phyloP scores from a whole-genome alignment of 2,113 vertebrate species.

The Lagopus leucura region DNA sequence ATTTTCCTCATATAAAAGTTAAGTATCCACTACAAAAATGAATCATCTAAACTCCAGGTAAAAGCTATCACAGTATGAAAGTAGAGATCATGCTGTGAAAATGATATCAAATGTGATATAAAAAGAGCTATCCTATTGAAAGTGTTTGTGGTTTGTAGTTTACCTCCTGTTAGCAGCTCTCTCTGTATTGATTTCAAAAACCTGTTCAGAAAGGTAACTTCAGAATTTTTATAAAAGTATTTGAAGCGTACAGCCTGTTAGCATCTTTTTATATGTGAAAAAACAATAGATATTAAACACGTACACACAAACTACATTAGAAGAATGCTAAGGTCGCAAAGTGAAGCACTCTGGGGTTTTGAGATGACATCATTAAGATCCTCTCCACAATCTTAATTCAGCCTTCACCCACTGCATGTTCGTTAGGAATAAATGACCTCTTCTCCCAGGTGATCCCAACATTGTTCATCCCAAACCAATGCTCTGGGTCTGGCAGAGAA shows the following conservation, averaged over 20 bases:
- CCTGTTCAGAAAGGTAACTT: conserved; percentile 73
- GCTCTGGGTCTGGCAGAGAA: background rate
- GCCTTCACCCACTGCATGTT: background rate
- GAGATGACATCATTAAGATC: background rate
- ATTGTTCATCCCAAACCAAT: background rate
- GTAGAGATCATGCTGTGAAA: conserved; percentile 78
- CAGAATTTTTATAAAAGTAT: conserved; percentile 50
- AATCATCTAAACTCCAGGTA: conserved; percentile 79
- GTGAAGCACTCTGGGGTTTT: background rate
- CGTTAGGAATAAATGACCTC: background rate
- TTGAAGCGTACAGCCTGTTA: conserved; percentile 48
- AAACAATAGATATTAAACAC: conserved; percentile 14
- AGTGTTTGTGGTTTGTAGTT: conserved; percentile 74
- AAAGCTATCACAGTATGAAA: conserved; percentile 78
- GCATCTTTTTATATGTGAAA: conserved; percentile 37
- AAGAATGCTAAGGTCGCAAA: background rate
- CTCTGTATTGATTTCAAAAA: conserved; percentile 78
- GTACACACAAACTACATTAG: background rate
- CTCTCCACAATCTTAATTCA: background rate
- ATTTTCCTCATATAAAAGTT: conserved; percentile 79
- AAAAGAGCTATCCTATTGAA: conserved; percentile 77
- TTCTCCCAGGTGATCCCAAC: background rate
- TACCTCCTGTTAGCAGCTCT: conserved; percentile 73
- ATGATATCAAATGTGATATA: conserved; percentile 79
- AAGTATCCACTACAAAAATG: conserved; percentile 80